Evolutionary conservation across 2,888 invertebrate genomes (phyloP), one percentile per base, ranked within the genome.

Genomic region (Heliothis peltigera): DNA sequence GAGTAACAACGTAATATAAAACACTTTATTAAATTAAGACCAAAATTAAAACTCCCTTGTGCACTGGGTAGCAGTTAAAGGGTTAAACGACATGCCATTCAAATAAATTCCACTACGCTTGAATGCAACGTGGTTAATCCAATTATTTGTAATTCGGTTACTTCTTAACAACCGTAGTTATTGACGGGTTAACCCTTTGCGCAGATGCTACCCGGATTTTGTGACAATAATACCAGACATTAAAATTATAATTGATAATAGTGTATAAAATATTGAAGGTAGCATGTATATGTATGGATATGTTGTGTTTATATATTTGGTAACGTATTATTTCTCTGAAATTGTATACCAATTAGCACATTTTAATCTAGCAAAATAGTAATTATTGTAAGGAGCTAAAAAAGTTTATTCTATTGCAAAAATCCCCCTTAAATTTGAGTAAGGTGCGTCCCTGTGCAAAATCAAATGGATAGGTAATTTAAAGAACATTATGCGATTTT

Each of bases 71-170:
- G 74, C 66, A 72, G 56, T 80, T 80, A 86, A 85, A 86, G 90
- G 90, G 91, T 91, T 91, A 89, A 89, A 89, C 82, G 88, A 87
- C 89, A 85, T 86, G 87, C 86, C 89, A 87, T 90, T 90, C 88
- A 86, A 89, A 90, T 89, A 88, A 89, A 88, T 91, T 90, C 88
- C 85, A 82, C 86, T 87, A 86, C 88, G 85, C 87, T 89, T 88
- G 86, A 88, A 85, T 85, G 80, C 76, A 78, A 76, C 79, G 74
- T 70, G 70, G 82, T 84, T 92, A 91, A 92, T 91, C 87, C 87
- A 88, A 90, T 92, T 91, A 92, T 80, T 76, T 82, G 82, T 91
- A 91, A 92, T 86, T 87, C 81, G 84, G 85, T 92, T 91, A 90
- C 82, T 84, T 84, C 87, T 88, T 89, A 85, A 86, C 82, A 84